Evolutionary conservation across 2,888 invertebrate species (phyloP), one percentile per base, ranked within the genome.

Genomic region (Lamellibrachia satsuma): DNA sequence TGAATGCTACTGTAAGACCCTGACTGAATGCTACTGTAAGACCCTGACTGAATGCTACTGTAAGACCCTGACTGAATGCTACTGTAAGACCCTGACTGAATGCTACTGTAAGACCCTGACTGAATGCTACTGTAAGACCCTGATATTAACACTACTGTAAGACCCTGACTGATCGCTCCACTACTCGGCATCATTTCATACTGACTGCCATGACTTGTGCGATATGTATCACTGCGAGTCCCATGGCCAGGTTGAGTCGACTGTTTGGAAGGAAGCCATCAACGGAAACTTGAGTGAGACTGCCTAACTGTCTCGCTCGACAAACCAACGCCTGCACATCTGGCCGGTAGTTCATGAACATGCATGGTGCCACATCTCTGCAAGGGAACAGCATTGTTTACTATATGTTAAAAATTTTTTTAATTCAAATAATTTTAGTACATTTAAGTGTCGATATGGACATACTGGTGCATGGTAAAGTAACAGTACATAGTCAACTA

Each of bases 231-330:
- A 95, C 94, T 27, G 96, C 95, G 90, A 96, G 94, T 7, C 96
- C 96, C 95, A 96, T 95, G 75, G 95, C 95, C 57, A 96, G 93
- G 92, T 95, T 95, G n/a, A 95, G 93, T 92, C 95, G 93, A 92
- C 93, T 93, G 93, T 95, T 95, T 6, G 95, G 94, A 15, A 95
- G 93, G 92, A 95, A 95, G 4, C 95, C 95, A 93, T 95, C 96
- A n/a, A 95, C 94, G 39, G 94, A 95, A 8, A 95, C 95, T 93
- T 95, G 96, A 93, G 94, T 95, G 52, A 95, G 93, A 93, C 94
- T 94, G 60, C 96, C 95, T 11, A 95, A 91, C 90, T 94, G 94
- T 93, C 95, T 94, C 8, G 96, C 96, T 92, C 94, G 94, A 94
- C 95, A 95, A n/a, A 96, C 93, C 91, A 96, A 92, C 75, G 94